Evolutionary conservation across 2,113 vertebrate genomes (phyloP).

Genomic region (Onychostruthus taczanowskii): DNA sequence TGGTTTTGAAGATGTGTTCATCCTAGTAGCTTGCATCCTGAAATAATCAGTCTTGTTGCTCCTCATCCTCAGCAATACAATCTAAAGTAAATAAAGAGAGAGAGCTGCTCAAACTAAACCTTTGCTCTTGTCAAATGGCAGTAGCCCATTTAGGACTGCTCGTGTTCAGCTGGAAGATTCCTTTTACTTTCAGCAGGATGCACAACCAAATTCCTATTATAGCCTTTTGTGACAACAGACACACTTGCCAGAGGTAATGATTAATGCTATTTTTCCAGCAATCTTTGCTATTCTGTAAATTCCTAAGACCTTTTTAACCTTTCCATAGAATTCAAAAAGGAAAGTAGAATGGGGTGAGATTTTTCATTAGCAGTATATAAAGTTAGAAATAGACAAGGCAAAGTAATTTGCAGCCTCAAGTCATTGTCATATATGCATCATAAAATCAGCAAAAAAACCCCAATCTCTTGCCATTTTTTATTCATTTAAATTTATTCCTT

Average conservation of each 20-base stretch:
- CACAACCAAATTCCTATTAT: neutral
- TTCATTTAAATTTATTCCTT: neutral
- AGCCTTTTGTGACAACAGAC: neutral
- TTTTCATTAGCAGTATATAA: neutral
- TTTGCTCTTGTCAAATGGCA: neutral
- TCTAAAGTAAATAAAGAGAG: slow-evolving; percentile 3
- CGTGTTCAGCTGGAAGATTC: neutral
- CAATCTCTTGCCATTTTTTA: neutral
- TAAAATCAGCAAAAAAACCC: neutral
- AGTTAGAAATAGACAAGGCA: neutral
- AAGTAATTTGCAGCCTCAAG: neutral
- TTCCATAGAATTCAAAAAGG: neutral
- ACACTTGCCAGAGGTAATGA: neutral
- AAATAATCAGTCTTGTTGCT: slow-evolving; percentile 9
- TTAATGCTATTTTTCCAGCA: neutral
- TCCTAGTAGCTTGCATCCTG: neutral
- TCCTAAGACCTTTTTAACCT: neutral
- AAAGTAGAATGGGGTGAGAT: neutral
- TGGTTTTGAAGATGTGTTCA: neutral
- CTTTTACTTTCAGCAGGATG: neutral
- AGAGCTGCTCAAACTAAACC: neutral
- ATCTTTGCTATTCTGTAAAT: neutral
- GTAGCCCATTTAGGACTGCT: neutral
- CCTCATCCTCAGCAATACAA: neutral
- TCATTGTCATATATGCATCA: neutral